Evolutionary conservation across 2,797 vertebrate genomes (phyloP).

Genomic region (Phoeniculus purpureus): DNA sequence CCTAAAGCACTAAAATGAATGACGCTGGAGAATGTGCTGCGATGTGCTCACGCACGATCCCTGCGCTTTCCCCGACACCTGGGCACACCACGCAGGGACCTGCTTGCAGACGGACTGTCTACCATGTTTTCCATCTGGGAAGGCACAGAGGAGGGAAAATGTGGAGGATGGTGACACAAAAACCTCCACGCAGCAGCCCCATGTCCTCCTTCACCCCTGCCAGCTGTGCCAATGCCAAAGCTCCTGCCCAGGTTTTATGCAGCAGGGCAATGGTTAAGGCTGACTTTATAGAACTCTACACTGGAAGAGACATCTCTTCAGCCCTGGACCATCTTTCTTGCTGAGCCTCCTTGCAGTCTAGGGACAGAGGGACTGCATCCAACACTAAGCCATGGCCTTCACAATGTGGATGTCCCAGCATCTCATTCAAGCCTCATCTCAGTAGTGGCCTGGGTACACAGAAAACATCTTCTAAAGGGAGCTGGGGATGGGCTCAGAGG

Average conservation of each 20-base stretch:
- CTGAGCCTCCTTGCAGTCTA: background rate
- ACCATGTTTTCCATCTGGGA: background rate
- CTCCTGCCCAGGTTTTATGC: background rate
- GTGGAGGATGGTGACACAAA: background rate
- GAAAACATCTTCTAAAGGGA: background rate
- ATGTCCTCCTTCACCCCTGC: background rate
- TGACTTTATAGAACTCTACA: background rate
- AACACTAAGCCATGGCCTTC: background rate
- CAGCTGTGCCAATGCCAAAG: background rate
- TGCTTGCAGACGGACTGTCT: background rate
- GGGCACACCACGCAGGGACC: background rate
- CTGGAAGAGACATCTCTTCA: background rate
- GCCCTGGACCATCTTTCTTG: background rate
- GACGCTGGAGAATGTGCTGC: background rate
- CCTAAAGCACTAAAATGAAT: background rate
- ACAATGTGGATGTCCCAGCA: no score
- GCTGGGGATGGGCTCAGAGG: background rate
- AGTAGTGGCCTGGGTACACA: background rate
- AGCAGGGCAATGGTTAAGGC: background rate
- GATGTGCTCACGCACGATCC: background rate
- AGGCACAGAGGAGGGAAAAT: background rate
- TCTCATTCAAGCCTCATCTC: background rate
- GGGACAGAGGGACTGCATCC: background rate
- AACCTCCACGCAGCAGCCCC: background rate
- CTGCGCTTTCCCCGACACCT: fast-evolving